Evolutionary conservation across 2,888 invertebrate genomes (phyloP), one percentile per base, ranked within the genome.

Genomic region (Lobophora halterata): DNA sequence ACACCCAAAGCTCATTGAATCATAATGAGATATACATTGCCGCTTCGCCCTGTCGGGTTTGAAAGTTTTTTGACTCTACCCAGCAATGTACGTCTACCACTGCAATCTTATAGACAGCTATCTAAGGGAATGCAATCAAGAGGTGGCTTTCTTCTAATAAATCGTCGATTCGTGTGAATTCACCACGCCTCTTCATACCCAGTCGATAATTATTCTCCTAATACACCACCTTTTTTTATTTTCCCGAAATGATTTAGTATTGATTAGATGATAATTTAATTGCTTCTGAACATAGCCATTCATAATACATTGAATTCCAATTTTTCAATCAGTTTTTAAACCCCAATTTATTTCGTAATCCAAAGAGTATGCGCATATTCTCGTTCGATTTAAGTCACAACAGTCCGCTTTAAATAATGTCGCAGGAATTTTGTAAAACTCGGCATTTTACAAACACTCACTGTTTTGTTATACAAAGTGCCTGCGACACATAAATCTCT

Each of bases 141-240:
- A 18, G 2, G 9, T 7, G 36, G 3, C 20, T 35, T 51, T 62
- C 56, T 61, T 61, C 55, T 52, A 55, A 68, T 78, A 83, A 82
- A 82, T 83, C 61, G 61, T 67, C 37, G 44, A 54, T 61, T 71
- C 74, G 82, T 78, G 83, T 82, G 80, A 83, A 79, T 49, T 59
- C 46, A 54, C 77, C 80, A 75, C 83, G 77, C 82, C 81, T 57
- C 40, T 61, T 71, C 60, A 57, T 41, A 56, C 65, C n/a, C 61
- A 52, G 55, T 68, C 73, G 70, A 71, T 81, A 76, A 83, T 82
- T 77, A 81, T 80, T 81, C 78, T 78, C 82, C 79, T 83, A 79
- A 76, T 74, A 74, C 68, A 72, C 63, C 66, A 68, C 75, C 74
- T 73, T 71, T 79, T 74, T 78, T 76, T 67, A 68, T 73, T 76